These are phyloP conservation scores for Poecilobothrus nobilitatus DNA, from an alignment of 2,888 invertebrate species.

Conservation along the genomic window DNA sequence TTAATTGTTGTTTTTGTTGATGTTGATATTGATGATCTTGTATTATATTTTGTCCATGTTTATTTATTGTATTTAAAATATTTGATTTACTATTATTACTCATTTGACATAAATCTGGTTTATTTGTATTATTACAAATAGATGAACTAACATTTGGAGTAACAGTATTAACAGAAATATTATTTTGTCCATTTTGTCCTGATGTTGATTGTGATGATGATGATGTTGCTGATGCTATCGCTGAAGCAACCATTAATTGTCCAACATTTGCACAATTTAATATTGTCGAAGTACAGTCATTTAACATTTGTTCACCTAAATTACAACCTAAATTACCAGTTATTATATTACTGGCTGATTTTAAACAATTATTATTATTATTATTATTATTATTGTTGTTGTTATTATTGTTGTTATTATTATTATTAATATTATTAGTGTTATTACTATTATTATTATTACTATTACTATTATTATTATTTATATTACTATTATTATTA, in stretches of 20 bases:
- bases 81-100: not conserved
- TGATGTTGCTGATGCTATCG: constrained; percentile 7
- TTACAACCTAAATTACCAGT: constrained; percentile 2
- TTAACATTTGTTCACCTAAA: constrained; percentile 30
- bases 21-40: constrained; percentile 21
- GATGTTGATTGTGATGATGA: not conserved
- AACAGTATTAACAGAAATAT: too few relatives aligned
- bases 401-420: not conserved
- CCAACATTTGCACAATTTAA: constrained; percentile 38
- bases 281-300: constrained; percentile 40
- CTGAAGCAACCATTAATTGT: constrained; percentile 12
- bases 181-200: not conserved
- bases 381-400: constrained; percentile 7
- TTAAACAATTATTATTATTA: not conserved
- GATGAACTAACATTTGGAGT: too few relatives aligned
- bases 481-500: not conserved
- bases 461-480: constrained; percentile 12
- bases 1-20: constrained; percentile 8
- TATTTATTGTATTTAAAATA: not conserved
- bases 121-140: not conserved
- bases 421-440: constrained; percentile 16
- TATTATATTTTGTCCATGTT: constrained; percentile 11
- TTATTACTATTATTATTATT: constrained; percentile 30
- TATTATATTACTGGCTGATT: constrained; percentile 15
- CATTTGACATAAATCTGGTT: constrained; percentile 13